Evolutionary conservation across 1,140 invertebrate species (phyloP), one percentile per base, ranked within the genome.

Genomic region (Drosophila parvula): DNA sequence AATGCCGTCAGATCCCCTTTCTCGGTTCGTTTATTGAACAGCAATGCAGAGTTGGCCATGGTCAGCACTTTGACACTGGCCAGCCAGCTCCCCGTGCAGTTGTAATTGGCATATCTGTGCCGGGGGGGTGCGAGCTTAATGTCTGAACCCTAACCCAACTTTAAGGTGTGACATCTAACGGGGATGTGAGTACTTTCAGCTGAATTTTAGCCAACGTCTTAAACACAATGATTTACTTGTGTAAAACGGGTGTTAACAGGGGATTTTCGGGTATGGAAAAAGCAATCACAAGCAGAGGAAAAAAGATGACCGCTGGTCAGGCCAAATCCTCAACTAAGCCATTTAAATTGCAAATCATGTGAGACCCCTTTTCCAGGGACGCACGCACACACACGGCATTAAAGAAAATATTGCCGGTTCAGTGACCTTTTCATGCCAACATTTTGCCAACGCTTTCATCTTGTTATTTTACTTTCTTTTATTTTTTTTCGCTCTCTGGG

Each of bases 31-130:
- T 67, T 68, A 47, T 62, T 74, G 62, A 65, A 53, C 55, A 60
- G 53, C 74, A 76, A 30, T 67, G 73, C 74, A 47, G 38, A 60
- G 74, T 58, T 76, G 73, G 62, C 53, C 74, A 48, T 76, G 73
- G 74, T 55, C 73, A 55, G 34, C 44, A 28, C 30, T 56, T 53
- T 62, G 38, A 30, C 59, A 41, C 45, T 67, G 70, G 60, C 47
- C 60, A 53, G 50, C 53, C 63, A 14, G 14, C 40, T 40, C 44
- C 53, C 62, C 62, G 28, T 81, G 63, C 83, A 75, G 55, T 64
- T 86, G 82, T 86, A 85, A 85, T 85, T 85, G 82, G 74, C 82
- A 75, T 77, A 71, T 86, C 74, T 70, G 69, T 78, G 82, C 63
- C 74, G 32, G 51, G 64, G 48, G 14, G 1, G 22, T 22, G n/a